A percentile compares a stretch with the other conserved stretches of the same genome.
These are phyloP conservation scores for Idaea dimidiata DNA, from an alignment of 2,888 invertebrate genomes.

Conservation along the genomic window DNA sequence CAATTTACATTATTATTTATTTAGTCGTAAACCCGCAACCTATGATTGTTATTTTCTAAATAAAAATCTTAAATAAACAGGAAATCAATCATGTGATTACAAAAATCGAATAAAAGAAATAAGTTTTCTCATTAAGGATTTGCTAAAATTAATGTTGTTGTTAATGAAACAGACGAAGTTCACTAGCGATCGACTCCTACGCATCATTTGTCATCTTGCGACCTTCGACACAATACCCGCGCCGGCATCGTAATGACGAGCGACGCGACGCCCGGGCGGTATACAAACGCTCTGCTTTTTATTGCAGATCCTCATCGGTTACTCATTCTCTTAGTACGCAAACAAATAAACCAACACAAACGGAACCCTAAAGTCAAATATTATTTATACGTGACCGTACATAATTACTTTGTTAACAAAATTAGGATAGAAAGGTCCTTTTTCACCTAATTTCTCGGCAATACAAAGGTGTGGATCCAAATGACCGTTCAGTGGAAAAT, in stretches of 20 bases:
- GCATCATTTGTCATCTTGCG: slow-evolving; percentile 73
- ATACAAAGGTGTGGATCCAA: slow-evolving; percentile 72
- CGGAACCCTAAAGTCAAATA: slow-evolving; percentile 31
- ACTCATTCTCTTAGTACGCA: slow-evolving; percentile 2
- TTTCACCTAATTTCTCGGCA: slow-evolving; percentile 71
- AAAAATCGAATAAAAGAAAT: slow-evolving; percentile 23
- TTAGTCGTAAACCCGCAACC: background rate
- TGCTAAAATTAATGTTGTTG: slow-evolving; percentile 70
- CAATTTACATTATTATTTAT: too few relatives aligned
- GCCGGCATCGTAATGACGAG: slow-evolving; percentile 63
- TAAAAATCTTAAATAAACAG: background rate
- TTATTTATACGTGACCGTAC: slow-evolving; percentile 49
- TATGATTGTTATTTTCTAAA: background rate
- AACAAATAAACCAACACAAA: slow-evolving; percentile 11
- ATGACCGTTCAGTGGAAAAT: slow-evolving; percentile 78
- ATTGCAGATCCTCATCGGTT: slow-evolving; percentile 32
- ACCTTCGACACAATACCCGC: slow-evolving; percentile 67
- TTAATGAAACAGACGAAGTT: slow-evolving; percentile 67
- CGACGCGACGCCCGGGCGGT: slow-evolving; percentile 50
- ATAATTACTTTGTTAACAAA: slow-evolving; percentile 58
- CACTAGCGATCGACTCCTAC: slow-evolving; percentile 66
- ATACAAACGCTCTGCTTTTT: slow-evolving; percentile 39
- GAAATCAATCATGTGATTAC: background rate
- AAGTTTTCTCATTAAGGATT: slow-evolving; percentile 63
- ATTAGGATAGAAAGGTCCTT: slow-evolving; percentile 69